Percentiles rank a stretch among this genome's conserved stretches.
Conservation (phyloP, 2,113 vertebrate genomes). For the Chloroceryle aenea region DNA sequence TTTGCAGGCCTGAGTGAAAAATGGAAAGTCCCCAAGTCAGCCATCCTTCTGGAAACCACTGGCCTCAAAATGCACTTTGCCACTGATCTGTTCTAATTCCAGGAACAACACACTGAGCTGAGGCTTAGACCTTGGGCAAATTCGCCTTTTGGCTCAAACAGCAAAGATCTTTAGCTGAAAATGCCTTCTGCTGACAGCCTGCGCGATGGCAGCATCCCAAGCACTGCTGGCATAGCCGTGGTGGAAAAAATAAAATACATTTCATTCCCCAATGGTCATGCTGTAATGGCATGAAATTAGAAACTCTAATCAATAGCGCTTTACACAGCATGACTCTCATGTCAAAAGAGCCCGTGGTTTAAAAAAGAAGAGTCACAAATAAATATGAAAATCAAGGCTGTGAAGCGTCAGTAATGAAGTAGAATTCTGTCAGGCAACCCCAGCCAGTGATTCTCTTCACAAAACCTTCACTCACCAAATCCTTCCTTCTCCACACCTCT, state of each 20-base stretch:
- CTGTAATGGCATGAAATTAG: conserved; percentile 81
- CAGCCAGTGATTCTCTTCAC: conserved; percentile 17
- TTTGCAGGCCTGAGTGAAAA: neutral
- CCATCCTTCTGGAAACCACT: conserved; percentile 31
- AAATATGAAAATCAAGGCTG: conserved; percentile 70
- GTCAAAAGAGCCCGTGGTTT: conserved; percentile 64
- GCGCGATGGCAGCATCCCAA: neutral
- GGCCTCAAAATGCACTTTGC: neutral
- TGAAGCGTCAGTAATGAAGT: conserved; percentile 70
- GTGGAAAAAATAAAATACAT: conserved; percentile 71
- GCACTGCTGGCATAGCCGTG: conserved; percentile 17
- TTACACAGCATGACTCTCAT: conserved; percentile 75
- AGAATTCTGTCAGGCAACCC: conserved; percentile 50
- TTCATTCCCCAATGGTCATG: conserved; percentile 76
- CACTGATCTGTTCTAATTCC: conserved; percentile 43
- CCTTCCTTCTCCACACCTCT: conserved; percentile 44
- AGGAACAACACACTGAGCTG: conserved; percentile 29
- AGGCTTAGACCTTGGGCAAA: conserved; percentile 46
- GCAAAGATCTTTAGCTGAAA: conserved; percentile 50
- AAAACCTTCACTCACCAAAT: conserved; percentile 31
- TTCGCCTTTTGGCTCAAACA: conserved; percentile 45
- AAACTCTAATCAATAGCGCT: conserved; percentile 81
- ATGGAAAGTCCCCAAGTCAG: neutral
- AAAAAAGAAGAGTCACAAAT: conserved; percentile 68
- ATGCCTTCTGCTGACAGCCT: conserved; percentile 51